These are phyloP conservation scores for Platycercus adscitus DNA, from an alignment of 2,113 vertebrate species.

Conservation along the genomic window DNA sequence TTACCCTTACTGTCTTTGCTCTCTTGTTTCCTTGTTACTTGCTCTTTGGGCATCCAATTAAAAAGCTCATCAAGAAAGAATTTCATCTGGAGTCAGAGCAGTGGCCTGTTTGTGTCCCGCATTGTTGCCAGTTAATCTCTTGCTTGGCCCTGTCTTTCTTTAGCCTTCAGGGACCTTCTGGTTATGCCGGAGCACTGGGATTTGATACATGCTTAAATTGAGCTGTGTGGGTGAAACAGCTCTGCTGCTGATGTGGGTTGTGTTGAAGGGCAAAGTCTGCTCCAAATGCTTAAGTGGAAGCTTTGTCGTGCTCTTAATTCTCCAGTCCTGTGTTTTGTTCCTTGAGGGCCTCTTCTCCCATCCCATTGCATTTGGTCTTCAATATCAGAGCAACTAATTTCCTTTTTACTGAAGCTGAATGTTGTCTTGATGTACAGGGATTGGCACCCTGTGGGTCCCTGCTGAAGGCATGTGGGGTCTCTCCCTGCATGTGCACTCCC, in stretches of 20 bases:
- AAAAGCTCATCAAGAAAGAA: constrained; percentile 15
- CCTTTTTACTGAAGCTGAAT: not conserved
- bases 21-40: not conserved
- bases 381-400: rapidly evolving
- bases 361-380: not conserved
- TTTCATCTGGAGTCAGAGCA: not conserved
- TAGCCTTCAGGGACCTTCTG: not conserved
- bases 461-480: not conserved
- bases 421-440: not conserved
- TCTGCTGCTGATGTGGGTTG: not conserved
- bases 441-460: not conserved
- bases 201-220: not conserved
- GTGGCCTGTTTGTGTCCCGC: not conserved
- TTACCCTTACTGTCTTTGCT: rapidly evolving
- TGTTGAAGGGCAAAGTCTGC: not conserved
- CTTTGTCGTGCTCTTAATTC: not conserved
- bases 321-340: not conserved
- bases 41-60: not conserved
- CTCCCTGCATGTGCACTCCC: rapidly evolving
- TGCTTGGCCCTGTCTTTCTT: not conserved
- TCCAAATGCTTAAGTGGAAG: not conserved
- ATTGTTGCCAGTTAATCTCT: not conserved
- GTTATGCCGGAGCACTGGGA: not conserved
- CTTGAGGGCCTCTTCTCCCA: not conserved
- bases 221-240: not conserved